phyloP scores from a whole-genome alignment of 2,888 invertebrate species.

The Dyspetes luteomarginatus region DNA sequence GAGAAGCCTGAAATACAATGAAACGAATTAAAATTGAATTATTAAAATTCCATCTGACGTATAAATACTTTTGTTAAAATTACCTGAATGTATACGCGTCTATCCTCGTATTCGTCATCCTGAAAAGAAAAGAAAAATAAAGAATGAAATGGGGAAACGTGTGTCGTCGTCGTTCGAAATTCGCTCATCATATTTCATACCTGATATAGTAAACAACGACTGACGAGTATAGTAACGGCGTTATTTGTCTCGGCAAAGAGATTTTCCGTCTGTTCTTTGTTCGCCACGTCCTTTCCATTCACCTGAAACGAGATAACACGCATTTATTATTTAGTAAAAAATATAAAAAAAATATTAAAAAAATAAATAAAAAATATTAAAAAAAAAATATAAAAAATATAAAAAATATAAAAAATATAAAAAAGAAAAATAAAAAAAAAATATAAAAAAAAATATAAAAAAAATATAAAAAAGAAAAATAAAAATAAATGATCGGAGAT shows the following conservation, averaged over 20 bases:
- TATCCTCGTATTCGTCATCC: conserved; percentile 81
- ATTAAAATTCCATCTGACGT: background rate
- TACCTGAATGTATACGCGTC: conserved; percentile 80
- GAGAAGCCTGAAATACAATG: conserved; percentile 78
- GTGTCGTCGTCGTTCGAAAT: background rate
- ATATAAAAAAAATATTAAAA: background rate
- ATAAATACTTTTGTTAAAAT: conserved; percentile 61
- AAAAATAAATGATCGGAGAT: background rate
- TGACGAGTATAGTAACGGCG: conserved; percentile 86
- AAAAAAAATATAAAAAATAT: conserved; percentile 53
- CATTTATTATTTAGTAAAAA: background rate
- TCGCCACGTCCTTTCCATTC: conserved; percentile 86
- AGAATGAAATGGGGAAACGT: background rate
- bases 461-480: background rate
- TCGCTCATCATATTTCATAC: conserved; percentile 75
- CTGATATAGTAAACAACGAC: conserved; percentile 86
- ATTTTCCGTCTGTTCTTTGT: conserved; percentile 86
- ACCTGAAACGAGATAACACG: conserved; percentile 78
- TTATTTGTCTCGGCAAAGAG: conserved; percentile 86
- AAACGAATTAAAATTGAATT: background rate
- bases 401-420: conserved; percentile 25
- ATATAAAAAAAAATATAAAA: background rate
- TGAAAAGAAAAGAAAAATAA: conserved; percentile 69
- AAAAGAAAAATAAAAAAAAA: conserved; percentile 26
- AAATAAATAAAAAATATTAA: conserved; percentile 10